Evolutionary conservation across 2,888 invertebrate species (phyloP).

Genomic region (Thysanoteuthis rhombus): DNA sequence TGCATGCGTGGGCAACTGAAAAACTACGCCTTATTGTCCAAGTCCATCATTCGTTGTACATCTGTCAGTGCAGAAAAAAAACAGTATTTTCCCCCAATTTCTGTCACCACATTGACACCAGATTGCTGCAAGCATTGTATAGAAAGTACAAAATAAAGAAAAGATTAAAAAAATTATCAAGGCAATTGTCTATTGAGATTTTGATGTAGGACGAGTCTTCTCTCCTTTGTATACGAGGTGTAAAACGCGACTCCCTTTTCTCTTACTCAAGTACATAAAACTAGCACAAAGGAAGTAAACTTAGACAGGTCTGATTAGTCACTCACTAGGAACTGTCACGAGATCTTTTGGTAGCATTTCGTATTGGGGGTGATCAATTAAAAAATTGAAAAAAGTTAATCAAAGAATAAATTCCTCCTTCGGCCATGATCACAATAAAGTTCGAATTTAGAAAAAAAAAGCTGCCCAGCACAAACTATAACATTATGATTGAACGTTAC

Average conservation of each 20-base stretch:
- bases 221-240: neutral
- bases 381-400: too few relatives aligned
- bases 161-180: neutral
- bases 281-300: neutral
- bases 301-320: too few relatives aligned
- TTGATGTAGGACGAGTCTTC: neutral
- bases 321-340: too few relatives aligned
- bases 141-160: neutral
- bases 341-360: too few relatives aligned
- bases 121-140: neutral
- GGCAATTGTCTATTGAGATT: neutral
- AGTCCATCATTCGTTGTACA: neutral
- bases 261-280: neutral
- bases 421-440: too few relatives aligned
- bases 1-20: neutral
- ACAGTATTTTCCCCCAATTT: too few relatives aligned
- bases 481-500: neutral
- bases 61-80: neutral
- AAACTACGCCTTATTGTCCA: neutral
- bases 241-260: neutral
- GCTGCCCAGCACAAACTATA: too few relatives aligned
- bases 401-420: too few relatives aligned
- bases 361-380: too few relatives aligned
- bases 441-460: too few relatives aligned
- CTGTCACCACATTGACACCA: neutral